Evolutionary conservation across 2,797 vertebrate species (phyloP).

Genomic region (Onychomys arenicola): DNA sequence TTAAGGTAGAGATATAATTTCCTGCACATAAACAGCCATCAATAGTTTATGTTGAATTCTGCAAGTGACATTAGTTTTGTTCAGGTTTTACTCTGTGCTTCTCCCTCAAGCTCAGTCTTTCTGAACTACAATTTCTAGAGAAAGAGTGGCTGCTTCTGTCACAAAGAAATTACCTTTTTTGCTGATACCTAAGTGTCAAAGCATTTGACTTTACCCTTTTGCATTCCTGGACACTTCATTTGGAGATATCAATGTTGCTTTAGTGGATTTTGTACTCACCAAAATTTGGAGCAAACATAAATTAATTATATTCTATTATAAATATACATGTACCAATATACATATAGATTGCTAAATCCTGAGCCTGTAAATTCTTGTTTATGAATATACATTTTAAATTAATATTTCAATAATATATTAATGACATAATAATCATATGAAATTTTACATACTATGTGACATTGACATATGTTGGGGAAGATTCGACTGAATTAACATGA

Average conservation of each 20-base stretch:
- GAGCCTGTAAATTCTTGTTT: neutral
- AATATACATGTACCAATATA: too few species aligned
- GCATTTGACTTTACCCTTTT: neutral
- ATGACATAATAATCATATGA: neutral
- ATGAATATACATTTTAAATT: neutral
- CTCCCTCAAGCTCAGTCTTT: neutral
- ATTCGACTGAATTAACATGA: neutral
- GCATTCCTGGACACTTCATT: neutral
- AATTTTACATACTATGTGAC: neutral
- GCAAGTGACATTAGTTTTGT: neutral
- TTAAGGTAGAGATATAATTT: neutral
- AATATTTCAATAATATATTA: neutral
- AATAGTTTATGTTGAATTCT: neutral
- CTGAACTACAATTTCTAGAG: neutral
- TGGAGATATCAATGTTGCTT: neutral
- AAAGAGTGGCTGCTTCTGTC: neutral
- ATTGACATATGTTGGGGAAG: neutral
- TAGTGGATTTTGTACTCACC: neutral
- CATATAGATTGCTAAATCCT: neutral
- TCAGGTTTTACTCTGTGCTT: neutral
- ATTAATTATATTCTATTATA: neutral
- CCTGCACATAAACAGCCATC: neutral
- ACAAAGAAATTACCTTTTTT: neutral
- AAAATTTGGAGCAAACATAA: neutral
- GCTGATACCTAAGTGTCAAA: neutral